Percentiles rank a stretch among this genome's conserved stretches.
Conservation (phyloP, 2,797 vertebrate species). For the Neostethus bicornis region DNA sequence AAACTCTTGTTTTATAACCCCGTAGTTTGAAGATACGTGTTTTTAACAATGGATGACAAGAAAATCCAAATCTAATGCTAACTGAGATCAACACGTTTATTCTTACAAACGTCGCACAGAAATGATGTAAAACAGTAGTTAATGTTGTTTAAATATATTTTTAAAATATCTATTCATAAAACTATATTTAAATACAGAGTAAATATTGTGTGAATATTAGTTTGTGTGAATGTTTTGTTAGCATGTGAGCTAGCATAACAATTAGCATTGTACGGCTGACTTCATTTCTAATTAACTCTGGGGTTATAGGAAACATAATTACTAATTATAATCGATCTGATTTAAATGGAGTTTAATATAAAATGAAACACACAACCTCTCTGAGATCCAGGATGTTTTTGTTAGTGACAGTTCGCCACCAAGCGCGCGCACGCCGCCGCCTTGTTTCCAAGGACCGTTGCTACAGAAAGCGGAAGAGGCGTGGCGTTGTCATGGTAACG, state of each 20-base stretch:
- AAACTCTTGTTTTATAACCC: too few species aligned
- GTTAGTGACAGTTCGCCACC: constrained; percentile 40
- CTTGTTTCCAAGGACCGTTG: constrained; percentile 67
- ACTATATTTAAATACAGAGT: neutral
- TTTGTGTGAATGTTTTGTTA: neutral
- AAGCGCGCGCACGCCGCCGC: constrained; percentile 35
- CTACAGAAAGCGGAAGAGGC: constrained; percentile 45
- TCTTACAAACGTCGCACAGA: too few species aligned
- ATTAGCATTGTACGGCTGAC: constrained; percentile 13
- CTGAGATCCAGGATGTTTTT: constrained; percentile 49
- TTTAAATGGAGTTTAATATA: rapidly evolving
- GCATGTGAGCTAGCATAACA: constrained; percentile 11
- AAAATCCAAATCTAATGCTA: too few species aligned
- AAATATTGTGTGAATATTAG: neutral
- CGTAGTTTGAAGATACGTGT: too few species aligned
- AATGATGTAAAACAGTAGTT: too few species aligned
- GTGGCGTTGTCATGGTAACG: too few species aligned
- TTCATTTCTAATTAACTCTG: neutral
- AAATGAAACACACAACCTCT: constrained; percentile 25
- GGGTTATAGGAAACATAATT: neutral
- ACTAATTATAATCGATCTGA: too few species aligned
- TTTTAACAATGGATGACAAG: too few species aligned
- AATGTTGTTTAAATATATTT: too few species aligned
- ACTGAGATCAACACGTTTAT: too few species aligned
- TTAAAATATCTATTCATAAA: too few species aligned